These are phyloP conservation scores for Tupaia tana DNA, from an alignment of 2,113 vertebrate species.

Conservation along the genomic window DNA sequence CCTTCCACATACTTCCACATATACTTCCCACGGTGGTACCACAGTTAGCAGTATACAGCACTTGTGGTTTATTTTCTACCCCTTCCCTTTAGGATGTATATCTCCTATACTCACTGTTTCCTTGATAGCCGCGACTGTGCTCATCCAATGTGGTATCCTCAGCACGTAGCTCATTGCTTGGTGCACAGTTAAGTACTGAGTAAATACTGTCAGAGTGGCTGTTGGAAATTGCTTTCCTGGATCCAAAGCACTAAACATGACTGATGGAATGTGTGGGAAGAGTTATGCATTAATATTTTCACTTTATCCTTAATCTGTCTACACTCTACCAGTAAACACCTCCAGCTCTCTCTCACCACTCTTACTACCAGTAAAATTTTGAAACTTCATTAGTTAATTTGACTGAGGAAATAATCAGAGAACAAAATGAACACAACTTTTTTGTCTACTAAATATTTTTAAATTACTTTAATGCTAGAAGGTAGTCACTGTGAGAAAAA, in stretches of 20 bases:
- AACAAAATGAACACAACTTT: conserved; percentile 57
- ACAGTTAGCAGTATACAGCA: not conserved
- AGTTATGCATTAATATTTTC: not conserved
- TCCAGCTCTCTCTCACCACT: not conserved
- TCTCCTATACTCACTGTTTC: not conserved
- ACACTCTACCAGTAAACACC: not conserved
- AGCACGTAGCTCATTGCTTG: not conserved
- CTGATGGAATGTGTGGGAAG: not conserved
- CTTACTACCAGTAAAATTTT: not conserved
- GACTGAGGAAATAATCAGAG: conserved; percentile 37
- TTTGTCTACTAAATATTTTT: conserved; percentile 51
- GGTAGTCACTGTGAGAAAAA: conserved; percentile 54
- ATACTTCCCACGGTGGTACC: not conserved
- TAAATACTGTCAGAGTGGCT: not conserved
- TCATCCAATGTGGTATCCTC: not conserved
- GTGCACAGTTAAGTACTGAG: not conserved
- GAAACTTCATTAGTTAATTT: not conserved
- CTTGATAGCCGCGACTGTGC: not conserved
- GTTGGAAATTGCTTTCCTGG: not conserved
- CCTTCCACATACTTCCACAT: not conserved
- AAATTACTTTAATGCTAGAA: conserved; percentile 25
- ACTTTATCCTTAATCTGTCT: not conserved
- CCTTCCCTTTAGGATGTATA: not conserved
- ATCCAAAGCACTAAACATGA: not conserved
- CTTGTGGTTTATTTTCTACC: not conserved